These are phyloP conservation scores for Drosophila equinoxialis DNA, from an alignment of 1,140 invertebrate genomes.

Conservation along the genomic window DNA sequence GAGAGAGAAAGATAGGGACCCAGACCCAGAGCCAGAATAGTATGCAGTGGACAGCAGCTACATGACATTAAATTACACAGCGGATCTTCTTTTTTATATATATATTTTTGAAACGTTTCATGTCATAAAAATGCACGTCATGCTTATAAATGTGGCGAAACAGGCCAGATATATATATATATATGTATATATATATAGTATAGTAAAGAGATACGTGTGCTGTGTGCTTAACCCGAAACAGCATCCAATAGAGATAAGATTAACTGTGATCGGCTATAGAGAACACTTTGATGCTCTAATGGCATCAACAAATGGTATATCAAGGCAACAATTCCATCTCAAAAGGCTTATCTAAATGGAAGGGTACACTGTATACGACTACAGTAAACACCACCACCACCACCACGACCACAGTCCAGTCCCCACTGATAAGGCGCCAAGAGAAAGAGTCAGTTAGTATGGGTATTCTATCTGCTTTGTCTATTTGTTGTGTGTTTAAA, in stretches of 20 bases:
- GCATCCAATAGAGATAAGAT: conserved; percentile 22
- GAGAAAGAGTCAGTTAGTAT: not conserved
- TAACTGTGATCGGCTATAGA: conserved; percentile 13
- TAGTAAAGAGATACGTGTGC: conserved; percentile 10
- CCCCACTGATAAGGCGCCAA: conserved; percentile 19
- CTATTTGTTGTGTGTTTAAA: not conserved
- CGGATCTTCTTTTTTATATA: conserved; percentile 18
- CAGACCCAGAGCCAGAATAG: not conserved
- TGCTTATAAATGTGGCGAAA: conserved; percentile 46
- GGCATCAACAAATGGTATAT: not conserved
- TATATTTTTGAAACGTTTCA: conserved; percentile 54
- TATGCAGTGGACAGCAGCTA: conserved; percentile 17
- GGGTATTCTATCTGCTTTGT: not conserved
- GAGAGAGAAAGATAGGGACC: conserved; percentile 2
- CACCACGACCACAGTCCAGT: not conserved
- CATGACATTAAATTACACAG: conserved; percentile 24
- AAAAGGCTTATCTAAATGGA: conserved; percentile 11
- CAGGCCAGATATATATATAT: not conserved
- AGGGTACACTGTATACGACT: not conserved
- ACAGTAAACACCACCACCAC: not conserved
- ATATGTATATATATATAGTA: conserved; percentile 4
- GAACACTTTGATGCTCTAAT: conserved; percentile 14
- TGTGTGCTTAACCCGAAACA: conserved; percentile 16
- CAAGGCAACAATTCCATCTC: conserved; percentile 10
- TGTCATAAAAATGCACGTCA: conserved; percentile 73